Evolutionary conservation across 1,140 invertebrate genomes (phyloP).

Genomic region (Pachyrhynchus sulphureomaculatus): DNA sequence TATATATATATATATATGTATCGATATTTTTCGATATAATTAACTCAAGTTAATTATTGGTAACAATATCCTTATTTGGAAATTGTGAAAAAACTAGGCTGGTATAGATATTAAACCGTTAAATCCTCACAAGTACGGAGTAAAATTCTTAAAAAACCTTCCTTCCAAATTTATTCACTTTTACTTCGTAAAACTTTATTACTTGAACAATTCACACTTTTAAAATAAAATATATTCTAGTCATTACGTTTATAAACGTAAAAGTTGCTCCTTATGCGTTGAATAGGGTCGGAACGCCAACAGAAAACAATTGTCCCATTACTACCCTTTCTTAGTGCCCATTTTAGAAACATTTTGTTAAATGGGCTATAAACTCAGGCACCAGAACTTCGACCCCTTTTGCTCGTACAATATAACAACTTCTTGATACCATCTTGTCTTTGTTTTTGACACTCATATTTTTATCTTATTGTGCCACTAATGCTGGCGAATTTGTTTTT

Average conservation of each 20-base stretch:
- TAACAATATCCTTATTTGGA: not conserved
- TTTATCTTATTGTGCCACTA: conserved; percentile 21
- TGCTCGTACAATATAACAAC: conserved; percentile 24
- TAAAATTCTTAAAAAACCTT: no score
- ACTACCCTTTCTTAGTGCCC: conserved; percentile 9
- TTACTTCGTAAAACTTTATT: no score
- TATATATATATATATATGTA: no score
- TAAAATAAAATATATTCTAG: conserved; percentile 16
- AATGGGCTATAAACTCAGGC: conserved; percentile 19
- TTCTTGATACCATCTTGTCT: conserved; percentile 22
- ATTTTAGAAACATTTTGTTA: conserved; percentile 20
- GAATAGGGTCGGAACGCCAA: conserved; percentile 11
- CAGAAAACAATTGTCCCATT: conserved; percentile 24
- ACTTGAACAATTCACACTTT: no score
- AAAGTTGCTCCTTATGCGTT: not conserved
- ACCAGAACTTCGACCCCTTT: conserved; percentile 15
- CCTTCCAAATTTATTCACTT: no score
- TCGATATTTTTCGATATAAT: no score
- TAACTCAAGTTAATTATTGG: no score
- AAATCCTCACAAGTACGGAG: no score
- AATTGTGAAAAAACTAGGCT: not conserved
- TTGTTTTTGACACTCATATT: conserved; percentile 26
- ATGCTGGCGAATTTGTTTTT: not conserved
- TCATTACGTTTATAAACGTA: conserved; percentile 16
- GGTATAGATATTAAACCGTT: no score